phyloP scores from a whole-genome alignment of 2,113 vertebrate species.

The Hyla sarda region DNA sequence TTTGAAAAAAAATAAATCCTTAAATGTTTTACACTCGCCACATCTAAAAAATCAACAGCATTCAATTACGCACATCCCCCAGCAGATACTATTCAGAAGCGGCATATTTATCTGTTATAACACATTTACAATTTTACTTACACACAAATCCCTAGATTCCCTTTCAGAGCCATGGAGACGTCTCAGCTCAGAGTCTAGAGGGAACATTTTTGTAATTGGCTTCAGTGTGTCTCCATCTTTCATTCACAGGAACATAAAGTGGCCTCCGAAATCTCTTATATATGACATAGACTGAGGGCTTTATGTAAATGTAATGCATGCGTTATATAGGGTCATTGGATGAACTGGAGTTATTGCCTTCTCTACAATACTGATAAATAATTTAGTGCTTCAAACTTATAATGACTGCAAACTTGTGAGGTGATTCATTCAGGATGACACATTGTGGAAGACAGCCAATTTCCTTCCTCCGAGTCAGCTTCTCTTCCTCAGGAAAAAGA shows the following conservation, averaged over 20 bases:
- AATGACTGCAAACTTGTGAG: conserved; percentile 39
- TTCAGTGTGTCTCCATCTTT: conserved; percentile 17
- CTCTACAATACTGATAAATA: conserved; percentile 28
- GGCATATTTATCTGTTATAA: conserved; percentile 18
- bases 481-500: neutral
- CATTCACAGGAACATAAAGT: neutral
- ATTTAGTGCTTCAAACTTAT: conserved; percentile 27
- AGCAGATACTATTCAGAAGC: conserved; percentile 4
- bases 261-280: conserved; percentile 30
- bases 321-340: conserved; percentile 36
- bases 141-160: conserved; percentile 5
- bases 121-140: conserved; percentile 3
- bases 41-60: neutral
- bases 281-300: neutral
- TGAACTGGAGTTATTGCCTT: conserved; percentile 41
- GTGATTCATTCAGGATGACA: conserved; percentile 47
- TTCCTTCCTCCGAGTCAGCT: neutral
- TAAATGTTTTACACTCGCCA: neutral
- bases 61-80: neutral
- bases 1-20: neutral
- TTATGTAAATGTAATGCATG: conserved; percentile 39
- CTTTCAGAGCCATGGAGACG: conserved; percentile 7
- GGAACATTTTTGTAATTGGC: conserved; percentile 23
- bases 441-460: neutral
- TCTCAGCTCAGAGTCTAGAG: neutral